Evolutionary conservation across 2,113 vertebrate species (phyloP).

Genomic region (Chlorodrepanis virens): DNA sequence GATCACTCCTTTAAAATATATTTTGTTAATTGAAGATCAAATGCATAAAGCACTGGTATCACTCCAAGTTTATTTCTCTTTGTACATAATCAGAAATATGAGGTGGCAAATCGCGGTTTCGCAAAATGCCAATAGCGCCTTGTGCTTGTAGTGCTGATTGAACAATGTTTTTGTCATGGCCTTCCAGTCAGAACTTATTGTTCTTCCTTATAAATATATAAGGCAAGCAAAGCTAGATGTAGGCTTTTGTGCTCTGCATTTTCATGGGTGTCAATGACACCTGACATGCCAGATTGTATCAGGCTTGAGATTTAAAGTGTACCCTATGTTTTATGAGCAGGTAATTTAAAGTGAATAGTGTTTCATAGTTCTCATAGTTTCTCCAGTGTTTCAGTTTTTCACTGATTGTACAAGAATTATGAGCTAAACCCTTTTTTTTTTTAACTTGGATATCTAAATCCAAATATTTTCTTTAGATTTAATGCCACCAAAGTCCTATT

Average conservation of each 20-base stretch:
- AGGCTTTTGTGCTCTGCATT: not conserved
- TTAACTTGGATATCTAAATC: not conserved
- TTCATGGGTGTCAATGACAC: not conserved
- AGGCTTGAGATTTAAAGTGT: not conserved
- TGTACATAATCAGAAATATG: not conserved
- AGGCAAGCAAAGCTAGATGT: not conserved
- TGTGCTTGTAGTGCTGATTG: not conserved
- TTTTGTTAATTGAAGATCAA: not conserved
- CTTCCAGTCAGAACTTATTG: not conserved
- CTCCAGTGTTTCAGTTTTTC: not conserved
- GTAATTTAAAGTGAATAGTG: not conserved
- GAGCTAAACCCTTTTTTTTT: not conserved
- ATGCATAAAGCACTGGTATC: not conserved
- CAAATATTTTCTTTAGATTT: not conserved
- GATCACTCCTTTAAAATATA: not conserved
- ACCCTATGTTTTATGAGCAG: slow-evolving; percentile 3
- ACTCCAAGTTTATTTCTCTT: not conserved
- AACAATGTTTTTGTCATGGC: not conserved
- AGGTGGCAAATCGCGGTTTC: not conserved
- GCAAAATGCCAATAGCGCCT: not conserved
- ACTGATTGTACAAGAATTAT: not conserved
- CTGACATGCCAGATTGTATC: not conserved
- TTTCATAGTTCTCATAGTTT: not conserved
- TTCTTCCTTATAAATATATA: not conserved
- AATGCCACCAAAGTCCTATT: not conserved